Conservation (phyloP, 92 coral and sea anemone genomes). For the Parazoanthus atlanticus region DNA sequence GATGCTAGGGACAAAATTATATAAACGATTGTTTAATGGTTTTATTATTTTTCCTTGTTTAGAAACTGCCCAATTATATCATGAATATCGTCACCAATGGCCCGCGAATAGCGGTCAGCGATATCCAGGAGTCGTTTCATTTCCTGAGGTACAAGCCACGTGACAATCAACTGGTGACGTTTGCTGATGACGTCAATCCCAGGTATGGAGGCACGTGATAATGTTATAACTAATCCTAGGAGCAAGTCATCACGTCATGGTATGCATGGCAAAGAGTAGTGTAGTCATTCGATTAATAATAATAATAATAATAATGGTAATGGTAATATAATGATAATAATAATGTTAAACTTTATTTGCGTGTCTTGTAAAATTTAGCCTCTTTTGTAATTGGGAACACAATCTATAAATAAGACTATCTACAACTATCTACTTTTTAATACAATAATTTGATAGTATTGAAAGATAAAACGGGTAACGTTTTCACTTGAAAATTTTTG, state of each 20-base stretch:
- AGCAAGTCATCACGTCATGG: neutral
- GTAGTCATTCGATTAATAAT: too few species aligned
- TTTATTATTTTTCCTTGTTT: slow-evolving; percentile 24
- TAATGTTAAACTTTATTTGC: too few species aligned
- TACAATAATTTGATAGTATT: too few species aligned
- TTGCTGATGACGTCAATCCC: slow-evolving; percentile 97
- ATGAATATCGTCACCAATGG: slow-evolving; percentile 88
- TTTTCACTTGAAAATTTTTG: too few species aligned
- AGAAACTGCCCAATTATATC: slow-evolving; percentile 96
- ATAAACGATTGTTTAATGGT: slow-evolving; percentile 41
- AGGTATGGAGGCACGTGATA: slow-evolving; percentile 58
- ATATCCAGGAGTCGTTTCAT: slow-evolving; percentile 93
- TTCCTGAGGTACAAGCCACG: slow-evolving; percentile 91
- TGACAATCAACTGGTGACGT: slow-evolving; percentile 92
- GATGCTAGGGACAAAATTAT: neutral
- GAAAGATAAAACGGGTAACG: too few species aligned
- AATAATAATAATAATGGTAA: too few species aligned
- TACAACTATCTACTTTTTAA: too few species aligned
- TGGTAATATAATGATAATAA: too few species aligned
- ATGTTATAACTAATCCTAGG: neutral
- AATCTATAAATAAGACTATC: too few species aligned
- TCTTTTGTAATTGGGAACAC: too few species aligned
- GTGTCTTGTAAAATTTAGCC: too few species aligned
- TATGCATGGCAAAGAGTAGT: too few species aligned
- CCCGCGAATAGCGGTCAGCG: slow-evolving; percentile 87